Base-by-base conservation (phyloP, 2,797 vertebrate genomes). In the Fundulus diaphanus region DNA sequence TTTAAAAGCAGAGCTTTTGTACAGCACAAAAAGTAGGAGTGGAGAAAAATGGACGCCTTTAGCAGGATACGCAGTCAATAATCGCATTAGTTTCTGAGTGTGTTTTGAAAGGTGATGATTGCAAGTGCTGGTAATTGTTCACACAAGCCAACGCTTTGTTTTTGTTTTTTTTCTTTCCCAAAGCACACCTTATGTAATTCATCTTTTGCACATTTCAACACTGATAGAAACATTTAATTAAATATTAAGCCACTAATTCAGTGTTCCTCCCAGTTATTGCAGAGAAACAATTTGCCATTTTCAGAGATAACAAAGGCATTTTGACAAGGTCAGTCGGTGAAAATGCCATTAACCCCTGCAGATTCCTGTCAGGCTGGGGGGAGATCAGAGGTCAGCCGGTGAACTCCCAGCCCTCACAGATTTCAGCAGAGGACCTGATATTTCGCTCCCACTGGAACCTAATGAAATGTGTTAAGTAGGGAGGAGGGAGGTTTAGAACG, bases 321-420 rank as follows among this genome's bases (percentile, higher is more conserved):
- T 90, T 86, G 88, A 91, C 85, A 77, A 82, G 87, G 92, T 90
- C 87, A 87, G 71, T 88, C 81, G 80, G 86, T 85, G 91, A 91
- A 92, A 93, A 91, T 86, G 86, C 74, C 73, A 82, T 91, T 92
- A 90, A 93, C 88, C 89, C 83, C 79, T 11, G n/a, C 61, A 79
- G 73, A 86, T 85, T 90, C 79, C 77, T 82, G 84, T 83, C 80
- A 82, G 86, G 77, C 51, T 63, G 77, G 72, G n/a, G 73, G 79
- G 78, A 37, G 85, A 84, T 81, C 89, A 90, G 81, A 88, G 92
- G 92, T 94, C 87, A 91, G 66, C 77, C 85, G 3, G 59, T 85
- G 87, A 92, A 92, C 89, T 87, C 74, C 1, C 68, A 75, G 75
- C 85, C 87, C 66, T 65, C 0, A 7, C 51, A 46, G 77, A 70